A percentile compares a stretch with the other conserved stretches of the same genome.
Evolutionary conservation across 2,113 vertebrate genomes (phyloP).

Genomic region (Lota lota): DNA sequence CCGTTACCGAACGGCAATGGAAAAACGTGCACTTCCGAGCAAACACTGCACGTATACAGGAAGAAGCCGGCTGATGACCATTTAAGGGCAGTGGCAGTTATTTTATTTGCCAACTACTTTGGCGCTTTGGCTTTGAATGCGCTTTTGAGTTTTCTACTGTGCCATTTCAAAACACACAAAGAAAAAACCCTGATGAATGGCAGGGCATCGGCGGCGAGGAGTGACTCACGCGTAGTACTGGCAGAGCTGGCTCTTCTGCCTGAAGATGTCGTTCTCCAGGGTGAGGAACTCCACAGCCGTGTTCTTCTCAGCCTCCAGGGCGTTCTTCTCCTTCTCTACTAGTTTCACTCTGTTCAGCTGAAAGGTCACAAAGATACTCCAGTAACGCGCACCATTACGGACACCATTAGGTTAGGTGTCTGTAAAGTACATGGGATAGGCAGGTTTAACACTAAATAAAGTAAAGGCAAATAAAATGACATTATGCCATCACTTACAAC

Average conservation of each 20-base stretch:
- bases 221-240: constrained; percentile 91
- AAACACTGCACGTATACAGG: background rate
- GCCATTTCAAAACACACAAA: background rate
- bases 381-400: too few species aligned
- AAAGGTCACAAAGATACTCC: background rate
- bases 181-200: background rate
- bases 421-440: too few species aligned
- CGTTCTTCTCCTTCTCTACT: constrained; percentile 95
- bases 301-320: constrained; percentile 91
- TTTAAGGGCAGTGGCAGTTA: background rate
- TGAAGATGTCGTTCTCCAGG: constrained; percentile 90
- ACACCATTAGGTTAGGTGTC: too few species aligned
- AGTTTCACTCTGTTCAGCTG: constrained; percentile 95
- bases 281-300: constrained; percentile 89
- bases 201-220: background rate
- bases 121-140: background rate
- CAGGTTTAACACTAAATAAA: too few species aligned
- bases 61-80: background rate
- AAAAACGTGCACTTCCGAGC: background rate
- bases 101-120: background rate
- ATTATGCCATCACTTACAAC: too few species aligned
- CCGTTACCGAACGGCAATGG: background rate
- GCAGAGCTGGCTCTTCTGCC: constrained; percentile 84
- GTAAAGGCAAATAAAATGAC: too few species aligned
- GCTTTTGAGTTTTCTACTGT: background rate